Evolutionary conservation across 2,888 invertebrate species (phyloP), one percentile per base, ranked within the genome.

Genomic region (Nebria brevicollis): DNA sequence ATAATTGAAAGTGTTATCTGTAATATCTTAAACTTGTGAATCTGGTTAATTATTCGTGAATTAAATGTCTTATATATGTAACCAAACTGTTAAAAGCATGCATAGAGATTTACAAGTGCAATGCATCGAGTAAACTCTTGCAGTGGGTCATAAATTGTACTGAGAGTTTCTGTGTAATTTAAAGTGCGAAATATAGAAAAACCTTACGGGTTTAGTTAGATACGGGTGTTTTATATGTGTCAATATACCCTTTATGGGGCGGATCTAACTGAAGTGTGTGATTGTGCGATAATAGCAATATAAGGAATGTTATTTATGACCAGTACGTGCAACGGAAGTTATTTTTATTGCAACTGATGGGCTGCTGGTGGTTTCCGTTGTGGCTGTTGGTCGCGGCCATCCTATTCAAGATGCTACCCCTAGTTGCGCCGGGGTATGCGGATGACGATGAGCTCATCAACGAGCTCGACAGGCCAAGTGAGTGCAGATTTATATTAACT

Each of bases 381-480:
- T 41, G 34, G 25, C 70, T 68, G 90, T 89, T 90, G 87, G 89
- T 91, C 88, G 87, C 91, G 84, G 89, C 89, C 84, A 88, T 90
- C 83, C 87, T 86, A 82, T 84, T 86, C 84, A 83, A 86, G 82
- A 82, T 91, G 84, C 89, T 89, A 83, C 90, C 90, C 70, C 85
- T 89, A 78, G 90, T 90, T 84, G 88, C 88, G 77, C 89, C 84
- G 87, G 90, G 83, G 41, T 91, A 92, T 85, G 90, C 91, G 7
- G 92, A 92, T 85, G 92, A 92, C 6, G 91, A 90, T 85, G 91
- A 92, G 82, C 91, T 91, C 84, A 89, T 92, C 66, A 92, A 92
- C 87, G 92, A 92, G 87, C 89, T 92, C 84, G 92, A 92, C 88
- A 92, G 91, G 86, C 92, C 92, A 90, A 92, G 92, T 92, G 84